A percentile compares a stretch with the other conserved stretches of the same genome.
Evolutionary conservation across 2,113 vertebrate genomes (phyloP).

Genomic region (Halichoeres trimaculatus): DNA sequence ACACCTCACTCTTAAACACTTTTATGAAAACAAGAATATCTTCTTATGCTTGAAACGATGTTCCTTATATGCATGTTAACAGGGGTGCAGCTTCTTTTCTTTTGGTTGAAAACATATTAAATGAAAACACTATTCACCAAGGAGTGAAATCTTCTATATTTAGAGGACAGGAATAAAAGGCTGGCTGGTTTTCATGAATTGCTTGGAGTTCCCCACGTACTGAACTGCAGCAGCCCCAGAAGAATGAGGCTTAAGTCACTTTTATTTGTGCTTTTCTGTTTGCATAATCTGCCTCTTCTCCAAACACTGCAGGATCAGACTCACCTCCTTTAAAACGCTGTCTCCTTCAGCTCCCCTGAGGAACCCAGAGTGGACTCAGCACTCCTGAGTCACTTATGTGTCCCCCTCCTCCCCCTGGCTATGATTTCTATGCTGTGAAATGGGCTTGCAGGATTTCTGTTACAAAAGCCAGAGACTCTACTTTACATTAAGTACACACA

Average conservation of each 20-base stretch:
- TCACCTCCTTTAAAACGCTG: slow-evolving; percentile 21
- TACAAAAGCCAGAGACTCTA: slow-evolving; percentile 30
- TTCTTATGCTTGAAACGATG: too few species aligned
- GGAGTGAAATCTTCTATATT: neutral
- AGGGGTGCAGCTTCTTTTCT: too few species aligned
- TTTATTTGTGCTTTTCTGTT: slow-evolving; percentile 14
- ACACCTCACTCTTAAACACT: neutral
- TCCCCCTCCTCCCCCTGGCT: neutral
- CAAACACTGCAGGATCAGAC: neutral
- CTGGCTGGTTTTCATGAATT: neutral
- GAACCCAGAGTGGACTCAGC: slow-evolving; percentile 21
- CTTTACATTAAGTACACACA: slow-evolving; percentile 17
- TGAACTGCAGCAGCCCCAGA: neutral
- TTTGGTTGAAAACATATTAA: too few species aligned
- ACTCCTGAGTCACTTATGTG: slow-evolving; percentile 36
- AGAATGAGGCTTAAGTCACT: slow-evolving; percentile 10
- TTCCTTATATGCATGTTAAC: neutral
- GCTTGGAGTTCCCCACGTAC: neutral
- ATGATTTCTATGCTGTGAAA: slow-evolving; percentile 42
- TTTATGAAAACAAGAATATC: too few species aligned
- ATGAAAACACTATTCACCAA: neutral
- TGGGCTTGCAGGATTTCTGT: slow-evolving; percentile 31
- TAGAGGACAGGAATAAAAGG: neutral
- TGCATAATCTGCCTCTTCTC: neutral
- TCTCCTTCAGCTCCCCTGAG: slow-evolving; percentile 25